These are phyloP conservation scores for Paramormyrops kingsleyae DNA, from an alignment of 2,113 vertebrate species.

Conservation along the genomic window DNA sequence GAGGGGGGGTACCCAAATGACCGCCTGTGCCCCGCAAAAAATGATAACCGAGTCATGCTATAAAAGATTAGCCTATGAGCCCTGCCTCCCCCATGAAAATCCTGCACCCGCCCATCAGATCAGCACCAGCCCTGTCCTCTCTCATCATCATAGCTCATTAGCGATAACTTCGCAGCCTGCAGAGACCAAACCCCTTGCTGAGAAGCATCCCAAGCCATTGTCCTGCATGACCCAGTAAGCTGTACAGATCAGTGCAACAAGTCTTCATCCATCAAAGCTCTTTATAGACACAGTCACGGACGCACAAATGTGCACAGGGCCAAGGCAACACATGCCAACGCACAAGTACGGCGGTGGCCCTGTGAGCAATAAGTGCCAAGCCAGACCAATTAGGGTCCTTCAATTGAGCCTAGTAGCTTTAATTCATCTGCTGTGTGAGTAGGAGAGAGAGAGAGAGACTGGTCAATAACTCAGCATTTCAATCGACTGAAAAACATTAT, in stretches of 20 bases:
- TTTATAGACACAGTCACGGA: not conserved
- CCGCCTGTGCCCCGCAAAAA: not conserved
- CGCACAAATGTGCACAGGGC: not conserved
- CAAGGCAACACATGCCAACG: not conserved
- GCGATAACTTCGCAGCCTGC: not conserved
- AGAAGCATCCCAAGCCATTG: not conserved
- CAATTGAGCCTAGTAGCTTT: conserved; percentile 29
- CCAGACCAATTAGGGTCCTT: conserved; percentile 34
- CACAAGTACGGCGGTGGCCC: conserved; percentile 12
- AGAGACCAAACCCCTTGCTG: not conserved
- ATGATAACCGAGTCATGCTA: not conserved
- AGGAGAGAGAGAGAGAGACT: conserved; percentile 17
- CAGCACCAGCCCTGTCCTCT: not conserved
- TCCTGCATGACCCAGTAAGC: not conserved
- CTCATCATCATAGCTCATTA: not conserved
- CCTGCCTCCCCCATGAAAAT: not conserved
- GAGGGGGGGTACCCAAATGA: not conserved
- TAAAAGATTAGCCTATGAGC: not conserved
- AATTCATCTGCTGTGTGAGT: conserved; percentile 32
- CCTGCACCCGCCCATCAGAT: not conserved
- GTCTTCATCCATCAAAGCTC: not conserved
- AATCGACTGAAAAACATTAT: conserved; percentile 19
- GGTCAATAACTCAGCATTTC: conserved; percentile 19
- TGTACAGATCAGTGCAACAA: not conserved
- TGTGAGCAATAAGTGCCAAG: conserved; percentile 28